Evolutionary conservation across 2,888 invertebrate species (phyloP).

Genomic region (Acronicta psi): DNA sequence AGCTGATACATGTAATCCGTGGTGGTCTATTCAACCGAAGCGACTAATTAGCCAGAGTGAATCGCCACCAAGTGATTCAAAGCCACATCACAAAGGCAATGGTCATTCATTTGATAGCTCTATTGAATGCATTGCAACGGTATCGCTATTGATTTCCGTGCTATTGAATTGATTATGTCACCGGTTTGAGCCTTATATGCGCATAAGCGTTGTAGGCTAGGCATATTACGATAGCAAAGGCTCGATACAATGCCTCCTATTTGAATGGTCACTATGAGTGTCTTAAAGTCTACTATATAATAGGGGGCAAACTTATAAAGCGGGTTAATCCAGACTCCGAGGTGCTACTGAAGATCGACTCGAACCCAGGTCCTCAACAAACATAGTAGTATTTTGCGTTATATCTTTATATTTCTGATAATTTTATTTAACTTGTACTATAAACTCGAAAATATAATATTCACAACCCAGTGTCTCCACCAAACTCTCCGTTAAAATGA

Average conservation of each 20-base stretch:
- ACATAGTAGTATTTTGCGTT: too few relatives aligned
- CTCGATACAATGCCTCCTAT: too few relatives aligned
- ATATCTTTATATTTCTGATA: too few relatives aligned
- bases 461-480: not conserved
- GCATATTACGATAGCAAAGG: too few relatives aligned
- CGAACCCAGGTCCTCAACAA: too few relatives aligned
- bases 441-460: not conserved
- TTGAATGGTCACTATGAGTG: too few relatives aligned
- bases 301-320: too few relatives aligned
- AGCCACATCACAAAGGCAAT: conserved; percentile 65
- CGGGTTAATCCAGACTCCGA: too few relatives aligned
- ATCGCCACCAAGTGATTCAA: conserved; percentile 50
- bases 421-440: too few relatives aligned
- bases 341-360: too few relatives aligned
- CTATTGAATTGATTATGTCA: conserved; percentile 28
- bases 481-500: conserved; percentile 33
- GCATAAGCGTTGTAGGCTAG: not conserved
- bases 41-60: conserved; percentile 66
- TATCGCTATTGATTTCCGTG: not conserved
- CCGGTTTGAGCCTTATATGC: not conserved
- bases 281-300: too few relatives aligned
- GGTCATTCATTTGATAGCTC: conserved; percentile 55
- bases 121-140: conserved; percentile 46
- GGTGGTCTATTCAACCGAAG: conserved; percentile 55
- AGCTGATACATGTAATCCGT: conserved; percentile 42